Conservation (phyloP, 2,113 vertebrate species). For the Plectropomus leopardus region DNA sequence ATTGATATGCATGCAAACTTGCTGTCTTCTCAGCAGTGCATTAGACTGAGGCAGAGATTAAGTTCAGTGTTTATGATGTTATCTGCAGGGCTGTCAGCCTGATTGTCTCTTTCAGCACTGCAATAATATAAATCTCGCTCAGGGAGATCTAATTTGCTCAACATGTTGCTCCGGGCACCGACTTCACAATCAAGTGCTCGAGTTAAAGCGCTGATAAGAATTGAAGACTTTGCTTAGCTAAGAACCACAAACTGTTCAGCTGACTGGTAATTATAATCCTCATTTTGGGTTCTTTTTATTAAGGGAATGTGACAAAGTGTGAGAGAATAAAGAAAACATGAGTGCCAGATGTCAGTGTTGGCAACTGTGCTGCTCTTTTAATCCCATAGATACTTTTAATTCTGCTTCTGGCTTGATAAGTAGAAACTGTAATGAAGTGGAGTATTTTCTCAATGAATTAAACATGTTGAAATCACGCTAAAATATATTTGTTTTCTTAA, state of each 20-base stretch:
- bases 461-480: not conserved
- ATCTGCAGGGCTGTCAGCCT: conserved; percentile 45
- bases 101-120: conserved; percentile 16
- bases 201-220: conserved; percentile 52
- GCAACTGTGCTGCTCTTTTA: conserved; percentile 17
- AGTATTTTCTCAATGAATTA: not conserved
- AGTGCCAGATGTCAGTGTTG: conserved; percentile 14
- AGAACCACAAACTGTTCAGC: conserved; percentile 23
- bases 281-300: conserved; percentile 13
- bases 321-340: not conserved
- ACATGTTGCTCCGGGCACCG: conserved; percentile 41
- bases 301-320: not conserved
- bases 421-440: not conserved
- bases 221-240: conserved; percentile 47
- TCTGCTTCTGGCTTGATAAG: not conserved
- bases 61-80: conserved; percentile 46
- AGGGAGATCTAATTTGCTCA: conserved; percentile 55
- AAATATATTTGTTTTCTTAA: conserved; percentile 2
- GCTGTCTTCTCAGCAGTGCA: conserved; percentile 31
- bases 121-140: conserved; percentile 42
- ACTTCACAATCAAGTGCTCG: conserved; percentile 46
- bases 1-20: not conserved
- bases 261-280: conserved; percentile 32
- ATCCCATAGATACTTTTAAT: not conserved
- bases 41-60: conserved; percentile 41